Base-by-base conservation (phyloP, 1,140 invertebrate species). In the Cheumatopsyche charites region DNA sequence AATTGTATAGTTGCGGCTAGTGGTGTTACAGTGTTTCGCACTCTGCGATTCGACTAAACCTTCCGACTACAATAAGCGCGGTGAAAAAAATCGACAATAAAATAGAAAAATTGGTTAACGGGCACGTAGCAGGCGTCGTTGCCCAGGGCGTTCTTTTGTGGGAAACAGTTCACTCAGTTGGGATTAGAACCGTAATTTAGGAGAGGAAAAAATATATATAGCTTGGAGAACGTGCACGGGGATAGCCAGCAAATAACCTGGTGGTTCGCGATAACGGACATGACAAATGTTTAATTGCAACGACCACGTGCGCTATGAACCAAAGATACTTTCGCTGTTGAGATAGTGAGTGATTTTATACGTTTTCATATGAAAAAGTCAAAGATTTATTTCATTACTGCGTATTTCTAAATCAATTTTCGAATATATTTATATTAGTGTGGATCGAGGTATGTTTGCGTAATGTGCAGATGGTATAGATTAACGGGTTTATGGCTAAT, bases 241-340 rank as follows among this genome's bases (percentile, higher is more conserved):
- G 45, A 13, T 21, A 23, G 21, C 65, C 41, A 61, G 73, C 68
- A 71, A 74, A 74, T 71, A 74, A 62, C 69, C 73, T 74, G 73
- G 68, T 67, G 26, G 49, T 43, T 17, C 6, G 69, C 68, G 73
- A 74, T 74, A 74, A 71, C 68, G 65, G 29, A 36, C 43, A 71
- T 74, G 73, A 74, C 73, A 74, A 74, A 74, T 74, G 73, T 74
- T 74, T 74, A 74, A 74, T 74, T 74, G 73, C 68, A 49, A 36
- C 70, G 73, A 68, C 66, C 62, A 67, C 68, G 68, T 36, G 29
- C 29, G 29, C 29, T 4, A 36, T 9, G 29, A 36, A 36, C 29
- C n/a, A 36, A 36, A 36, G 29, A 36, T 36, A 41, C 63, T 45
- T 19, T 25, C 13, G 42, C 7, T 4, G 45, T 17, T 17, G 67